A percentile compares a stretch with the other conserved stretches of the same genome.
These are phyloP conservation scores for Polylopha cassiicola DNA, from an alignment of 2,888 invertebrate species.

Conservation along the genomic window DNA sequence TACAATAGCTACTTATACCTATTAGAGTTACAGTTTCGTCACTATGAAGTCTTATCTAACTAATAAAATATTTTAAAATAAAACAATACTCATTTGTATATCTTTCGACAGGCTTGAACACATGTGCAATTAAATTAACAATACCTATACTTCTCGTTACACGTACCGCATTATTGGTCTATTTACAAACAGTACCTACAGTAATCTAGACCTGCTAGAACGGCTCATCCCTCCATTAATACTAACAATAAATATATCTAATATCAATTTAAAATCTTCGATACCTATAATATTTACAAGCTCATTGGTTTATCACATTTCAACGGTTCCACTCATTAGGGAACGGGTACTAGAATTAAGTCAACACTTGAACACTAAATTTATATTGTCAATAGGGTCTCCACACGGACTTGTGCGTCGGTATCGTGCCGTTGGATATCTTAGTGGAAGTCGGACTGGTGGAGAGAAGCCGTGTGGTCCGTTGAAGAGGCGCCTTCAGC, in stretches of 20 bases:
- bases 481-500: slow-evolving; percentile 78
- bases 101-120: slow-evolving; percentile 61
- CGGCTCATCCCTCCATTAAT: slow-evolving; percentile 31
- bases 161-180: slow-evolving; percentile 10
- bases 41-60: slow-evolving; percentile 31
- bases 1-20: slow-evolving; percentile 22
- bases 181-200: slow-evolving; percentile 38
- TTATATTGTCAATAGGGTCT: slow-evolving; percentile 82
- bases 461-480: slow-evolving; percentile 63
- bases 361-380: slow-evolving; percentile 38
- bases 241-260: slow-evolving; percentile 62
- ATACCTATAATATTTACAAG: slow-evolving; percentile 69
- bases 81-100: slow-evolving; percentile 34
- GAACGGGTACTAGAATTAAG: slow-evolving; percentile 37
- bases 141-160: slow-evolving; percentile 30
- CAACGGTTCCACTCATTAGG: slow-evolving; percentile 42
- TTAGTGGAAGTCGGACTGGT: slow-evolving; percentile 77
- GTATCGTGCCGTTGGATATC: slow-evolving; percentile 72
- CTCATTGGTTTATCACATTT: slow-evolving; percentile 75
- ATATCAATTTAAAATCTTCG: slow-evolving; percentile 47
- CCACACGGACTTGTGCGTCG: slow-evolving; percentile 83
- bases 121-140: slow-evolving; percentile 61
- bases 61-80: slow-evolving; percentile 29
- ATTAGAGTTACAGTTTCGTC: slow-evolving; percentile 9
- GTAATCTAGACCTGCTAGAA: slow-evolving; percentile 39